Evolutionary conservation across 1,140 invertebrate genomes (phyloP).

Genomic region (Sarcophaga peregrina): DNA sequence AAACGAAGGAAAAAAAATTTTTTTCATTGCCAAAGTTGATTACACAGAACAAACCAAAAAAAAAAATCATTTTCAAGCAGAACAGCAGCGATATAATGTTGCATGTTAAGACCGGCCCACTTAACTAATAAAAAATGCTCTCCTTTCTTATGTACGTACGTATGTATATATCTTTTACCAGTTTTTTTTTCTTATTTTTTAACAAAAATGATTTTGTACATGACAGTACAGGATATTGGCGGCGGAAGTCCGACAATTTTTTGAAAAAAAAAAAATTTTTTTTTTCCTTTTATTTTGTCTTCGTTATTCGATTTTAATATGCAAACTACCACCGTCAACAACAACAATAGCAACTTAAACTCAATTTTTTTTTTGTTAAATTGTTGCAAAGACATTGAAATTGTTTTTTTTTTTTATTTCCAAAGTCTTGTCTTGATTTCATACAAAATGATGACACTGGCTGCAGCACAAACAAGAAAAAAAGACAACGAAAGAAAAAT

Average conservation of each 20-base stretch:
- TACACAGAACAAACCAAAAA: background rate
- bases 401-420: background rate
- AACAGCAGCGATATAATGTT: slow-evolving; percentile 4
- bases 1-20: background rate
- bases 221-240: slow-evolving; percentile 46
- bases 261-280: too few relatives aligned
- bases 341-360: background rate
- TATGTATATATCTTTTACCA: background rate
- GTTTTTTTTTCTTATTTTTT: background rate
- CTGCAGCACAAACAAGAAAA: background rate
- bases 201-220: slow-evolving; percentile 7
- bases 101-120: slow-evolving; percentile 36
- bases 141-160: too few relatives aligned
- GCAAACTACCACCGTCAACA: background rate
- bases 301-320: slow-evolving; percentile 47
- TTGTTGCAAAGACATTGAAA: slow-evolving; percentile 17
- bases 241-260: slow-evolving; percentile 47
- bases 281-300: too few relatives aligned
- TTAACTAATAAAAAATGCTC: slow-evolving; percentile 45
- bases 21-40: slow-evolving; percentile 37
- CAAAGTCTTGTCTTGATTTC: background rate
- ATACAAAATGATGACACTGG: too few relatives aligned
- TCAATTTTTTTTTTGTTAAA: background rate
- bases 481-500: background rate
- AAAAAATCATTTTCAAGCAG: background rate